These are phyloP conservation scores for Drosophila prosaltans DNA, from an alignment of 1,140 invertebrate genomes.

Conservation along the genomic window DNA sequence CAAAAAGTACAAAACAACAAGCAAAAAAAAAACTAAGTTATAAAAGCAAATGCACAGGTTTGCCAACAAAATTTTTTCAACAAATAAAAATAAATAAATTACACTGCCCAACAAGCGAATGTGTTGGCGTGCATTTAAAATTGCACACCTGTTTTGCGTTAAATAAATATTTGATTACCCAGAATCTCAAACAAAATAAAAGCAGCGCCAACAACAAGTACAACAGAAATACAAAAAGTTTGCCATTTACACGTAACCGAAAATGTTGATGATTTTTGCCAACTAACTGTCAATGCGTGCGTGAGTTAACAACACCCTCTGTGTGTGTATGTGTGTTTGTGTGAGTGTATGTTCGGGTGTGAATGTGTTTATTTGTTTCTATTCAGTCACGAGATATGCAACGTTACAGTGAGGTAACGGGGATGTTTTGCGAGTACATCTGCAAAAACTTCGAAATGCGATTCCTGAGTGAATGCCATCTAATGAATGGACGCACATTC, in stretches of 20 bases:
- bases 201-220: not conserved
- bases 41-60: constrained; percentile 9
- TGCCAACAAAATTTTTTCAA: constrained; percentile 1
- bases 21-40: not conserved
- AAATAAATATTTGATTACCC: constrained; percentile 27
- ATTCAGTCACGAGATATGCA: constrained; percentile 9
- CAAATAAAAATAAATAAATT: constrained; percentile 24
- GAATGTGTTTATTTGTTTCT: constrained; percentile 10
- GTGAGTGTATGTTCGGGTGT: not conserved
- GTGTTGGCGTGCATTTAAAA: constrained; percentile 19
- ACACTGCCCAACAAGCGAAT: constrained; percentile 8
- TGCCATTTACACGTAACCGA: constrained; percentile 16
- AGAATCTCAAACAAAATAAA: constrained; percentile 5
- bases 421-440: not conserved
- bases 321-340: not conserved
- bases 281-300: constrained; percentile 15
- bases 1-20: not conserved
- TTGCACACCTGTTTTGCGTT: constrained; percentile 22
- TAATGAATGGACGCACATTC: constrained; percentile 20
- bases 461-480: constrained; percentile 19
- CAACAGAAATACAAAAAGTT: not conserved
- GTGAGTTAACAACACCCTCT: not conserved
- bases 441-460: constrained; percentile 2
- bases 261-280: constrained; percentile 19
- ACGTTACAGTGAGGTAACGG: not conserved